Percentiles rank a stretch among this genome's conserved stretches.
Conservation (phyloP, 2,113 vertebrate genomes). For the Thamnophis sirtalis region DNA sequence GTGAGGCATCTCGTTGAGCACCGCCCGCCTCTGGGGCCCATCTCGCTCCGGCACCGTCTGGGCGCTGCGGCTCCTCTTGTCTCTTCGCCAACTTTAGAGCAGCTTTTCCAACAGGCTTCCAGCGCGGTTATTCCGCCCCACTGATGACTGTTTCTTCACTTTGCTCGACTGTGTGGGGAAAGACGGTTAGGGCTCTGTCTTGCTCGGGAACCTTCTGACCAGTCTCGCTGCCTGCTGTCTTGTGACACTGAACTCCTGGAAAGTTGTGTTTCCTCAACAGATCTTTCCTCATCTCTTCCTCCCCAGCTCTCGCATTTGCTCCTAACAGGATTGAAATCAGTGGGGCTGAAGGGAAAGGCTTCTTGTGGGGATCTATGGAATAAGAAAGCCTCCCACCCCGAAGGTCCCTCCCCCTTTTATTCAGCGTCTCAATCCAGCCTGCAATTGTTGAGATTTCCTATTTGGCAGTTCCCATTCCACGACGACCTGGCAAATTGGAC, state of each 20-base stretch:
- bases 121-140: background rate
- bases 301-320: background rate
- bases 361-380: background rate
- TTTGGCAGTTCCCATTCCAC: background rate
- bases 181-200: background rate
- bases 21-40: background rate
- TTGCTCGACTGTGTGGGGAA: background rate
- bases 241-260: background rate
- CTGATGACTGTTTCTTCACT: rapidly evolving
- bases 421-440: background rate
- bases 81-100: background rate
- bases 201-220: background rate
- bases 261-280: background rate
- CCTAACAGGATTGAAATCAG: background rate
- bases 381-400: background rate
- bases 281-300: background rate
- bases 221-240: background rate
- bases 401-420: background rate
- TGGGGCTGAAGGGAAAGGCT: background rate
- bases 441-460: background rate
- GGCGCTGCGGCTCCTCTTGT: background rate
- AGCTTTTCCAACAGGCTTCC: background rate
- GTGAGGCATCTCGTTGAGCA: background rate
- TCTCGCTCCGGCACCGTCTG: background rate
- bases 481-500: background rate